Evolutionary conservation across 2,113 vertebrate genomes (phyloP).

Genomic region (Donacobius atricapilla): DNA sequence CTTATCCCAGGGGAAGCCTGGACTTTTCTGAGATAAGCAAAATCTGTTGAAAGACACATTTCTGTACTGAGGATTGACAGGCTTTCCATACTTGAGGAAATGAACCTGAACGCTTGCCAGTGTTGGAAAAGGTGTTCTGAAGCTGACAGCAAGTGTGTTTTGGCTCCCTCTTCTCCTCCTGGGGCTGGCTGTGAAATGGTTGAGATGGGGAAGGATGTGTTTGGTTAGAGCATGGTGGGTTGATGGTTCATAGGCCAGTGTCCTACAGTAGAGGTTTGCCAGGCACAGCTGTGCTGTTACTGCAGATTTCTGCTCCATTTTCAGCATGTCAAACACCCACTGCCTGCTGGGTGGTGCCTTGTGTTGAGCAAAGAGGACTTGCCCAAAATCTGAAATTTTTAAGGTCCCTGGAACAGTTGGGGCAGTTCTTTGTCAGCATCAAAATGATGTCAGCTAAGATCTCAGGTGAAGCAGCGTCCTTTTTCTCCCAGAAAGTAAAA

Average conservation of each 20-base stretch:
- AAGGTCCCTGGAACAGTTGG: neutral
- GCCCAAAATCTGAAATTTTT: neutral
- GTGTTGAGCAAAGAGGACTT: neutral
- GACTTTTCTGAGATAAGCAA: neutral
- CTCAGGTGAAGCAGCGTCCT: neutral
- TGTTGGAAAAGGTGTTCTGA: neutral
- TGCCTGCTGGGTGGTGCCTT: neutral
- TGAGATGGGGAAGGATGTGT: neutral
- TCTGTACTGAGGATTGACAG: neutral
- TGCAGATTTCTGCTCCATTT: neutral
- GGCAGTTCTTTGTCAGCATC: neutral
- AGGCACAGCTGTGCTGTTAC: neutral
- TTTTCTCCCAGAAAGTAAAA: neutral
- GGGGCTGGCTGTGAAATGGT: neutral
- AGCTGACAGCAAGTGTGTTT: accelerated
- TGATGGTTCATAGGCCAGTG: neutral
- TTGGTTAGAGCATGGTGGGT: neutral
- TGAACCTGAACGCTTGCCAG: neutral
- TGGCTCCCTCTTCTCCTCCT: neutral
- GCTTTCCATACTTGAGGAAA: neutral
- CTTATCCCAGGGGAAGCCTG: neutral
- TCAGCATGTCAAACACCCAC: neutral
- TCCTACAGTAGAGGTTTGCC: neutral
- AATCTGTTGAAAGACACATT: neutral
- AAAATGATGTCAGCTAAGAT: neutral